Conservation (phyloP, 2,113 vertebrate genomes). For the Eleginops maclovinus region DNA sequence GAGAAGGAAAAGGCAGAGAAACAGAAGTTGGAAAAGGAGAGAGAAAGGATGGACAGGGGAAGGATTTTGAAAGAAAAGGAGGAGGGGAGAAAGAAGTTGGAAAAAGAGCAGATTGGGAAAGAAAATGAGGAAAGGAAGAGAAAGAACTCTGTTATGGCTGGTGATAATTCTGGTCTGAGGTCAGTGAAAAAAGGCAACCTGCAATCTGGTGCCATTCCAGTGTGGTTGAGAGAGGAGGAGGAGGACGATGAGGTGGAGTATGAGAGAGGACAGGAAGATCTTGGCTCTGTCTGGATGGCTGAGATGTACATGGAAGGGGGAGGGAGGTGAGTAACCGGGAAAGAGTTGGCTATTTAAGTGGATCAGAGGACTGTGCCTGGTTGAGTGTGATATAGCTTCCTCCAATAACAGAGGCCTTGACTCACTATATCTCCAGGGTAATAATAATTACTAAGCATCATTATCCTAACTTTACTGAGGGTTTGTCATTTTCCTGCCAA, state of each 20-base stretch:
- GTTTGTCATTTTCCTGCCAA: conserved; percentile 23
- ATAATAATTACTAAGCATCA: conserved; percentile 13
- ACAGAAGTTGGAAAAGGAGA: no score
- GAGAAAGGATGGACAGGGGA: no score
- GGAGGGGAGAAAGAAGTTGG: no score
- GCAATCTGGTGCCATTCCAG: conserved; percentile 56
- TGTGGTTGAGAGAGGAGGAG: conserved; percentile 66
- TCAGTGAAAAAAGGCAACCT: conserved; percentile 21
- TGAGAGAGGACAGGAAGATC: conserved; percentile 80
- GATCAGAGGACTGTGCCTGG: conserved; percentile 6
- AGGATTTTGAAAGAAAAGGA: no score
- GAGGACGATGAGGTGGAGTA: conserved; percentile 77
- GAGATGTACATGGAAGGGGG: conserved; percentile 81
- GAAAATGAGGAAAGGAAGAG: no score
- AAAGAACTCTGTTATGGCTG: background rate
- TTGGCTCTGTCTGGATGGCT: conserved; percentile 81
- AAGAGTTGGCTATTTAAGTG: conserved; percentile 13
- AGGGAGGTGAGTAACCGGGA: background rate
- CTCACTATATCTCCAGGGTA: background rate
- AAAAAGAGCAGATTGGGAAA: no score
- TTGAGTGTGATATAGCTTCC: background rate
- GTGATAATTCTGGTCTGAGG: conserved; percentile 3
- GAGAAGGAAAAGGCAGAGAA: no score
- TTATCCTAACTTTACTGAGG: background rate
- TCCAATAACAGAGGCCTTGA: conserved; percentile 12